phyloP scores from a whole-genome alignment of 2,113 vertebrate species.

The Ariopsis seemanni region DNA sequence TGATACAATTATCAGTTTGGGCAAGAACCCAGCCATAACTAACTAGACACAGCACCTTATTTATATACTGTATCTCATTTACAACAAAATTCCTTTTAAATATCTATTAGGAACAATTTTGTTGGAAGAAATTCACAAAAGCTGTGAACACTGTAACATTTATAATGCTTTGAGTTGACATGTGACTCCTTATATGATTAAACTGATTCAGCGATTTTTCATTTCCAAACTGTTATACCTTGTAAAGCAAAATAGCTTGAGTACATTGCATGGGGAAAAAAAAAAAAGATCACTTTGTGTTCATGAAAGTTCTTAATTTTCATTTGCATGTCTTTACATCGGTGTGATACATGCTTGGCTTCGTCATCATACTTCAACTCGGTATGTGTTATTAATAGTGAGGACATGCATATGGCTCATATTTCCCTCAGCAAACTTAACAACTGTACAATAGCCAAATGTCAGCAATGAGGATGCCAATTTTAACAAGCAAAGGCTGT shows the following conservation, averaged over 20 bases:
- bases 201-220: not conserved
- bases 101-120: not conserved
- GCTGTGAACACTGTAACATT: not conserved
- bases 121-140: not conserved
- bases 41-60: too few relatives aligned
- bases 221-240: not conserved
- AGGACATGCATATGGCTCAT: not conserved
- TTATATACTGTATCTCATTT: too few relatives aligned
- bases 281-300: not conserved
- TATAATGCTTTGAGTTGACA: not conserved
- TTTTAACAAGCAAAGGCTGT: not conserved
- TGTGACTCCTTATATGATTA: not conserved
- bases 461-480: not conserved
- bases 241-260: not conserved
- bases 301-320: not conserved
- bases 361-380: not conserved
- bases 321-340: not conserved
- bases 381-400: not conserved
- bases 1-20: too few relatives aligned
- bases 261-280: constrained; percentile 19
- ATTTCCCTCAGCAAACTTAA: not conserved
- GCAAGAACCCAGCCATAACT: too few relatives aligned
- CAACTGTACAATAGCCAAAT: not conserved
- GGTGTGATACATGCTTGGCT: not conserved
- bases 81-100: too few relatives aligned